Conservation (phyloP, 2,888 invertebrate species). For the Horisme vitalbata region DNA sequence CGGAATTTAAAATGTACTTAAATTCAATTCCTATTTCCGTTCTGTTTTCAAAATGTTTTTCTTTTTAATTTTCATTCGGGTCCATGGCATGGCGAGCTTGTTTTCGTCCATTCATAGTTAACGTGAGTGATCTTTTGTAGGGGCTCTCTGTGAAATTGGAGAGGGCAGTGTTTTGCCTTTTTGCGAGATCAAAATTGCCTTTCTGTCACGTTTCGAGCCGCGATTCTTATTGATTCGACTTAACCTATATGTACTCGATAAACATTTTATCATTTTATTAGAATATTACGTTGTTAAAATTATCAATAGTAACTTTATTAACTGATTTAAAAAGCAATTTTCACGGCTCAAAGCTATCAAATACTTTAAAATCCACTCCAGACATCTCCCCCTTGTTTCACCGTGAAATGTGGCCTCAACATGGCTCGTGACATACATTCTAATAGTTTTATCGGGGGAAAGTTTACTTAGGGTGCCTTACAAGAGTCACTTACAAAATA, state of each 20-base stretch:
- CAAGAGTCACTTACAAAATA: conserved; percentile 33
- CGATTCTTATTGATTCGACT: conserved; percentile 16
- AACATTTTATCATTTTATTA: no score
- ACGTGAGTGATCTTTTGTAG: conserved; percentile 80
- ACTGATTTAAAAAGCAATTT: conserved; percentile 32
- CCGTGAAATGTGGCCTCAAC: conserved; percentile 57
- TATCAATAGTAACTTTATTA: conserved; percentile 19
- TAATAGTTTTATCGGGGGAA: conserved; percentile 66
- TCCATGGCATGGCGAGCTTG: conserved; percentile 63
- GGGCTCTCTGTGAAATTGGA: conserved; percentile 78
- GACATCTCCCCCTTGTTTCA: conserved; percentile 46
- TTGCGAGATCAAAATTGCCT: conserved; percentile 71
- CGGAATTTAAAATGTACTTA: conserved; percentile 79
- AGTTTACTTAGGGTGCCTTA: conserved; percentile 32
- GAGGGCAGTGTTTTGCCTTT: conserved; percentile 70
- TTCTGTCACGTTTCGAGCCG: conserved; percentile 46
- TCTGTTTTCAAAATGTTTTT: conserved; percentile 67
- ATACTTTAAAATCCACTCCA: conserved; percentile 55
- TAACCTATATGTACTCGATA: background rate
- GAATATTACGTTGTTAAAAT: conserved; percentile 15
- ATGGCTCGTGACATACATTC: conserved; percentile 73
- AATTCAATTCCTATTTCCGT: conserved; percentile 78
- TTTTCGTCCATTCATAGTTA: conserved; percentile 79
- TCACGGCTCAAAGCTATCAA: conserved; percentile 33
- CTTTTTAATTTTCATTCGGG: conserved; percentile 76